phyloP scores from a whole-genome alignment of 2,797 vertebrate genomes.

The Aplochiton taeniatus region DNA sequence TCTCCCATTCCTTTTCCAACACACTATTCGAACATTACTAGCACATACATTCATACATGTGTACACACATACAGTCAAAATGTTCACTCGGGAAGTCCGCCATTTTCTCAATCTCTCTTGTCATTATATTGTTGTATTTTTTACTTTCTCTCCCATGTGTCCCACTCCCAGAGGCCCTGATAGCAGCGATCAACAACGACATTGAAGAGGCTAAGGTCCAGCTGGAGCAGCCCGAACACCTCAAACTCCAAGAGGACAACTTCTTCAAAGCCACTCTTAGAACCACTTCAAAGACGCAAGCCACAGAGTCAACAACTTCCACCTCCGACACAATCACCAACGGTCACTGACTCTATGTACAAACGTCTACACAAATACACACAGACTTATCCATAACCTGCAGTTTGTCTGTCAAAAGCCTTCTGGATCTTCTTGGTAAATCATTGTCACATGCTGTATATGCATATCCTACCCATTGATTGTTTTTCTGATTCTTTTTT shows the following conservation, averaged over 20 bases:
- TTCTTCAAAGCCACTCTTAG: slow-evolving; percentile 78
- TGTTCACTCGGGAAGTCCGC: background rate
- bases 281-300: slow-evolving; percentile 43
- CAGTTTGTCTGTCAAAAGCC: slow-evolving; percentile 13
- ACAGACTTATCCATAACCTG: no score
- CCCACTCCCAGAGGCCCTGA: slow-evolving; percentile 82
- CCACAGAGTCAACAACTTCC: slow-evolving; percentile 35
- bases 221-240: slow-evolving; percentile 87
- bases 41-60: background rate
- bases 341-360: slow-evolving; percentile 72
- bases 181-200: slow-evolving; percentile 87
- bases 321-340: slow-evolving; percentile 79
- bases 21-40: no score
- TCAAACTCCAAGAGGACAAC: slow-evolving; percentile 85
- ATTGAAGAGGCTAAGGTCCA: slow-evolving; percentile 87
- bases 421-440: slow-evolving; percentile 22
- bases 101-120: background rate
- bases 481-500: no score
- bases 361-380: no score
- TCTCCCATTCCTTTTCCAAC: no score
- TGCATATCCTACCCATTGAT: no score
- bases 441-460: no score
- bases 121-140: background rate
- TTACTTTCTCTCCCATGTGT: background rate
- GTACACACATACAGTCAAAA: background rate